phyloP scores from a whole-genome alignment of 2,888 invertebrate genomes.

The Meiosimyza platycephala region DNA sequence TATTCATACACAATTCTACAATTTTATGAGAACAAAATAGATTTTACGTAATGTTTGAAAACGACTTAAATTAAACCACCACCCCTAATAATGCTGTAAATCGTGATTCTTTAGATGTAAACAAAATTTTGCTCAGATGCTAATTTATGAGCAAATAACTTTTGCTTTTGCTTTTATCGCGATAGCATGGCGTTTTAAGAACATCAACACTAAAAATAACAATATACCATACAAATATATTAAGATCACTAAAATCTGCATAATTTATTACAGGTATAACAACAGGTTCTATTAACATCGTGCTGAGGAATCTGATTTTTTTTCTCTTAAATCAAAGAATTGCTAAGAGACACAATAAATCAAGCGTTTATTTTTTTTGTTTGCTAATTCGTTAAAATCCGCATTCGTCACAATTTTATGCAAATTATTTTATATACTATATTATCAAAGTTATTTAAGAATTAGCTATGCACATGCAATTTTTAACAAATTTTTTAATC shows the following conservation, averaged over 20 bases:
- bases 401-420: constrained; percentile 28
- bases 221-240: too few species aligned
- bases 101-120: too few species aligned
- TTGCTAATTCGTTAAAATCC: constrained; percentile 17
- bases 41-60: not conserved
- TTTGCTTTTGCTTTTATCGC: too few species aligned
- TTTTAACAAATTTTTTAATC: constrained; percentile 3
- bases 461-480: constrained; percentile 1
- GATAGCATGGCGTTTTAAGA: too few species aligned
- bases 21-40: constrained; percentile 32
- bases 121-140: too few species aligned
- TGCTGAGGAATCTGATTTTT: not conserved
- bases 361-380: not conserved
- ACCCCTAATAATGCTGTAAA: too few species aligned
- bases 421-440: not conserved
- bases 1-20: constrained; percentile 30
- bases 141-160: too few species aligned
- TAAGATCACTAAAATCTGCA: too few species aligned
- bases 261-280: too few species aligned
- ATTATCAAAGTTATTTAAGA: not conserved
- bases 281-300: not conserved
- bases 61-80: too few species aligned
- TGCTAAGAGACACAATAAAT: not conserved
- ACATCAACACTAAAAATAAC: too few species aligned
- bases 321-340: not conserved